A percentile compares a stretch with the other conserved stretches of the same genome.
Conservation (phyloP, 2,797 vertebrate genomes). For the Caiman crocodilus region DNA sequence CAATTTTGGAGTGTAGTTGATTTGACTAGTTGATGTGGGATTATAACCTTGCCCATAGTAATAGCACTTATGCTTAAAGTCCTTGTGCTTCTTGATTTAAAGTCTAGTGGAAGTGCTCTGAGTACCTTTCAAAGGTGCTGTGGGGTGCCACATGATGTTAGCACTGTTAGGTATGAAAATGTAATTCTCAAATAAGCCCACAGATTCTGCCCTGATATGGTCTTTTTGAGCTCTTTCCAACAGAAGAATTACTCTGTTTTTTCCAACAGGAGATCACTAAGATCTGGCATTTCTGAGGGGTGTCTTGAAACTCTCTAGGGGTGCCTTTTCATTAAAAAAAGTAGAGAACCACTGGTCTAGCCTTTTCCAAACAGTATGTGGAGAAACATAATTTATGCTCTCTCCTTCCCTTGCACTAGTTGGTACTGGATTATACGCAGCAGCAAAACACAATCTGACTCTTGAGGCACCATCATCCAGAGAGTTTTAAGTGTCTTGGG, state of each 20-base stretch:
- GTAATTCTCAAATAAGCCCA: no score
- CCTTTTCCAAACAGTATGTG: neutral
- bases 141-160: no score
- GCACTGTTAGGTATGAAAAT: no score
- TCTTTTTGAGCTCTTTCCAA: no score
- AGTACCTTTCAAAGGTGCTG: no score
- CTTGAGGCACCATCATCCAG: neutral
- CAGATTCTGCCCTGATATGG: no score
- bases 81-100: neutral
- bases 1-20: neutral
- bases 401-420: neutral
- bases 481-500: neutral
- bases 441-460: neutral
- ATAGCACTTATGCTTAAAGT: neutral
- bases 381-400: neutral
- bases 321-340: no score
- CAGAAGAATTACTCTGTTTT: no score
- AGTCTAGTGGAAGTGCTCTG: no score
- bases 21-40: neutral
- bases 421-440: neutral
- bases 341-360: neutral
- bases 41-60: neutral
- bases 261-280: no score
- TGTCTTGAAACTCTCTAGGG: no score
- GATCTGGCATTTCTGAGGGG: no score